Evolutionary conservation across 1,140 invertebrate species (phyloP).

Genomic region (Thrips palmi): DNA sequence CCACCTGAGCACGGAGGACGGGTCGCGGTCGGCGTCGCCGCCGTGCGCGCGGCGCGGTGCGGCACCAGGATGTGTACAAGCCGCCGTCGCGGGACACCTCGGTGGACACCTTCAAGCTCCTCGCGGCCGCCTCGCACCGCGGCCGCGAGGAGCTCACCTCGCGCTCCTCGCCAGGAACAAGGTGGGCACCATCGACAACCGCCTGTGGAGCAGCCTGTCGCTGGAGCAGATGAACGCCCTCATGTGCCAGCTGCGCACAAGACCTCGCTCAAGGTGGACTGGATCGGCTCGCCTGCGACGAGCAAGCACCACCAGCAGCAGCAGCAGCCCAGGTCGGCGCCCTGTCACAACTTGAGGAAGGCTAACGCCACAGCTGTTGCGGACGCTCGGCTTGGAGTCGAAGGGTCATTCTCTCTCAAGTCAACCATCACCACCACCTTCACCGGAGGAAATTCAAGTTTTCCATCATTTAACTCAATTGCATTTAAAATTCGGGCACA

Average conservation of each 20-base stretch:
- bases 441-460: no score
- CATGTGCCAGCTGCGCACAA: slow-evolving; percentile 62
- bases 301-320: neutral
- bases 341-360: slow-evolving; percentile 32
- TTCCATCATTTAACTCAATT: no score
- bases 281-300: slow-evolving; percentile 31
- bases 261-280: slow-evolving; percentile 45
- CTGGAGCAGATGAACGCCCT: slow-evolving; percentile 66
- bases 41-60: no score
- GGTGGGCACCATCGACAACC: slow-evolving; percentile 34
- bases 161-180: slow-evolving; percentile 5
- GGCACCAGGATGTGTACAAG: slow-evolving; percentile 48
- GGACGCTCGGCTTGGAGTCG: slow-evolving; percentile 51
- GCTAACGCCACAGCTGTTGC: slow-evolving; percentile 45
- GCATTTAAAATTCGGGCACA: no score
- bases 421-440: no score
- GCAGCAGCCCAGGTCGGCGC: neutral
- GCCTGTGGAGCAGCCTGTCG: slow-evolving; percentile 65
- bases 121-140: slow-evolving; percentile 14
- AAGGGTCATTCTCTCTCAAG: no score
- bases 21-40: slow-evolving; percentile 16
- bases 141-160: slow-evolving; percentile 8
- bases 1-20: slow-evolving; percentile 29
- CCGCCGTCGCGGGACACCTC: slow-evolving; percentile 67
- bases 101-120: slow-evolving; percentile 47